phyloP scores from a whole-genome alignment of 2,113 vertebrate species.

The Malaclemys terrapin region DNA sequence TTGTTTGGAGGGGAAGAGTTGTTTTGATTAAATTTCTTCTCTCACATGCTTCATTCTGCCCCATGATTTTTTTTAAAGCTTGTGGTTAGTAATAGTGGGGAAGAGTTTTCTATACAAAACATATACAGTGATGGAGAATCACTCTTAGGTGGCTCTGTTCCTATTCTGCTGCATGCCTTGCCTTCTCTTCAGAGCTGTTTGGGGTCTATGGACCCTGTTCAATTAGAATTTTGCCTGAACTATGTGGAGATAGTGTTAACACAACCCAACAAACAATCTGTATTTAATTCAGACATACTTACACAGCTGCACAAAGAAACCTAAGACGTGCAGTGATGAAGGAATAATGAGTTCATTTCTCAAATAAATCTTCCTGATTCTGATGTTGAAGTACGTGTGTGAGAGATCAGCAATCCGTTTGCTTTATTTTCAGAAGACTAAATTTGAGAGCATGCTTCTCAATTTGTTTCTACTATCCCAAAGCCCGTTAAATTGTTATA shows the following conservation, averaged over 20 bases:
- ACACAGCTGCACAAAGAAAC: neutral
- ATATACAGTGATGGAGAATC: neutral
- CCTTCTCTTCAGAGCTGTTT: rapidly evolving
- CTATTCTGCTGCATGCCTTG: rapidly evolving
- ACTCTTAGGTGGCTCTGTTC: neutral
- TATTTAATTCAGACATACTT: neutral
- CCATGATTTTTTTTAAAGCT: neutral
- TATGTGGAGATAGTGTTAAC: neutral
- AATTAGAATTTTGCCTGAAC: rapidly evolving
- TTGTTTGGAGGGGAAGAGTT: neutral
- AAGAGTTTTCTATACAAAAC: neutral
- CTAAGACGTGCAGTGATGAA: neutral
- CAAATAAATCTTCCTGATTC: neutral
- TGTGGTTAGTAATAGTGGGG: neutral
- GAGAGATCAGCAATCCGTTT: neutral
- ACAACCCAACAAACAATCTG: neutral
- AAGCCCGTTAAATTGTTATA: neutral
- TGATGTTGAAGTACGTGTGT: neutral
- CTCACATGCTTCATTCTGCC: neutral
- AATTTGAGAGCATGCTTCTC: neutral
- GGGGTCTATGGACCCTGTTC: neutral
- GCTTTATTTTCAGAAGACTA: neutral
- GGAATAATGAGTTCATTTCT: neutral
- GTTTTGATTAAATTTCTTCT: neutral
- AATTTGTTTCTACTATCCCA: neutral